Base-by-base conservation (phyloP, 1,140 invertebrate genomes). In the Apis laboriosa region DNA sequence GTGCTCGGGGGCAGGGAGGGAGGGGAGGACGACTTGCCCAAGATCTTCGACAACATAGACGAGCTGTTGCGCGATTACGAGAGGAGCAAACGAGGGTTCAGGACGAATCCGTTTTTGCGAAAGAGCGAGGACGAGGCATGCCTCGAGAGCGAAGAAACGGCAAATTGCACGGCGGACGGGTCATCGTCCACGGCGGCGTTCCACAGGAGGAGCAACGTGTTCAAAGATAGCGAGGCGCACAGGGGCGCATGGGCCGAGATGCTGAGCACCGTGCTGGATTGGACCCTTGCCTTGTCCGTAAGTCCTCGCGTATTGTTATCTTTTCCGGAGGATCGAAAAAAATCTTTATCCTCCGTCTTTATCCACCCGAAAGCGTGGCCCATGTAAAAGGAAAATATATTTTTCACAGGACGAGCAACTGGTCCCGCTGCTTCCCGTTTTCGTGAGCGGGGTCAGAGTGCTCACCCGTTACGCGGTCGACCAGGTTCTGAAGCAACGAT, bases 141-240 rank as follows among this genome's bases (percentile, higher is more conserved):
- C 51, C 43, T 19, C 49, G 95, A 63, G 93, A 95, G 64, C 95
- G 95, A 83, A 93, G 95, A 51, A 95, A 95, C 88, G 94, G 34
- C 95, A 2, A 95, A 96, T 19, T 96, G 84, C 95, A 34, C 34
- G 2, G 34, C 34, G 34, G 34, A 34, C 2, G 97, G 97, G 90
- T 96, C 97, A 49, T 96, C 97, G 88, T 95, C 96, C 34, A 34
- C 34, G 28, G 28, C 28, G 28, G 28, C 28, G 34, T 34, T 34
- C 83, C 97, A 98, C 92, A 95, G 96, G 83, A 96, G 96, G 76
- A 95, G 95, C 28, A 97, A 97, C 80, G 97, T 98, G 67, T 96
- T 96, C 77, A 98, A 98, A 94, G 96, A 97, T 87, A 95, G 96
- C 89, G 96, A 96, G 87, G 96, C 96, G 5, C 95, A 95, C 67